Conservation (phyloP, 2,113 vertebrate species). For the Callipepla californica region DNA sequence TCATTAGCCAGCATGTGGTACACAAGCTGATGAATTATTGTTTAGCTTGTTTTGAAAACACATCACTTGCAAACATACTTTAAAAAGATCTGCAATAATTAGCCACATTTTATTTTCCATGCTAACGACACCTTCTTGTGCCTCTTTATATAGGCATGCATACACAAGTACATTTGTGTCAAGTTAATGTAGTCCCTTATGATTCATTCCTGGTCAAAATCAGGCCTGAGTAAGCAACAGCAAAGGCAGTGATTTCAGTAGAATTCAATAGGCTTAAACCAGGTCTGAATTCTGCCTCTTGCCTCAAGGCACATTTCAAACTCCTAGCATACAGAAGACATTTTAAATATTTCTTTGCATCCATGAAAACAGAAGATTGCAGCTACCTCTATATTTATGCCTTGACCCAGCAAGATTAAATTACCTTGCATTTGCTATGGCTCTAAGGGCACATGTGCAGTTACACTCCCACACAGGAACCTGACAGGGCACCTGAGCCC, state of each 20-base stretch:
- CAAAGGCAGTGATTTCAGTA: not conserved
- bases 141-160: not conserved
- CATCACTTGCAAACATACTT: constrained; percentile 47
- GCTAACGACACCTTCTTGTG: constrained; percentile 38
- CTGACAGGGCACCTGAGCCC: not conserved
- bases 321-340: not conserved
- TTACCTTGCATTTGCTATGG: not conserved
- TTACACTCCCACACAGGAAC: not conserved
- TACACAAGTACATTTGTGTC: not conserved
- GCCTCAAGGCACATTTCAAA: not conserved
- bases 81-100: constrained; percentile 63
- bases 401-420: not conserved
- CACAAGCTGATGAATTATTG: constrained; percentile 43
- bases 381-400: not conserved
- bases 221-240: not conserved
- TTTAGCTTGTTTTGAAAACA: constrained; percentile 68
- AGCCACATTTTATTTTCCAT: constrained; percentile 58
- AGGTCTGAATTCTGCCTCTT: not conserved
- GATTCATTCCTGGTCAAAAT: constrained; percentile 49
- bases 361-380: not conserved
- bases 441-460: not conserved
- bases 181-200: constrained; percentile 32
- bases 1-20: constrained; percentile 66
- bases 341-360: not conserved
- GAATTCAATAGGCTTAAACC: not conserved